Evolutionary conservation across 2,888 invertebrate genomes (phyloP).

Genomic region (Platypus cylindrus): DNA sequence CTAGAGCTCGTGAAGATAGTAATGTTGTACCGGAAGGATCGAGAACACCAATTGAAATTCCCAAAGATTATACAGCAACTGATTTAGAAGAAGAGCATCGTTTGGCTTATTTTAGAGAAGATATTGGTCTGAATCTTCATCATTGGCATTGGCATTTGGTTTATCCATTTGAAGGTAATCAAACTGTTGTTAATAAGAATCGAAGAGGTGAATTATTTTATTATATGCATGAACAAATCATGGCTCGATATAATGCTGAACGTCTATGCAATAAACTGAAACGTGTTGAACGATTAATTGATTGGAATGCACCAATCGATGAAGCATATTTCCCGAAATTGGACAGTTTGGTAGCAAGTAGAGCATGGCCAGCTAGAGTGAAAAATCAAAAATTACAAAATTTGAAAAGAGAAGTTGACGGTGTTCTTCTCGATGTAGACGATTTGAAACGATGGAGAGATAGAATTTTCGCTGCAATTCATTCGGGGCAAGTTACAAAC

Average conservation of each 20-base stretch:
- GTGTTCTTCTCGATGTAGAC: conserved; percentile 52
- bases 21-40: conserved; percentile 45
- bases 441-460: conserved; percentile 66
- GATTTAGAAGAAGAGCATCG: conserved; percentile 65
- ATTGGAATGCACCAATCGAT: conserved; percentile 54
- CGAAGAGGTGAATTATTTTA: conserved; percentile 68
- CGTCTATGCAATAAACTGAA: conserved; percentile 58
- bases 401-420: conserved; percentile 54
- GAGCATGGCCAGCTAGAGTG: conserved; percentile 60
- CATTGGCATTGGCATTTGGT: conserved; percentile 91
- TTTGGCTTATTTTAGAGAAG: conserved; percentile 75
- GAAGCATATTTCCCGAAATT: conserved; percentile 80
- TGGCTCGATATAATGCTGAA: conserved; percentile 60
- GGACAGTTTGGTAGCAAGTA: conserved; percentile 62
- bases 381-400: conserved; percentile 43
- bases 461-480: conserved; percentile 58
- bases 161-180: conserved; percentile 71
- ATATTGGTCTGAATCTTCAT: conserved; percentile 72
- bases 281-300: conserved; percentile 48
- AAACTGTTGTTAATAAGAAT: conserved; percentile 56
- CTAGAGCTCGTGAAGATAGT: conserved; percentile 55
- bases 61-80: conserved; percentile 62
- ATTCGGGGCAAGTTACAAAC: conserved; percentile 44
- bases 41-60: conserved; percentile 49
- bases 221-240: conserved; percentile 63